Evolutionary conservation across 2,113 vertebrate genomes (phyloP).

Genomic region (Triplophysa dalaica): DNA sequence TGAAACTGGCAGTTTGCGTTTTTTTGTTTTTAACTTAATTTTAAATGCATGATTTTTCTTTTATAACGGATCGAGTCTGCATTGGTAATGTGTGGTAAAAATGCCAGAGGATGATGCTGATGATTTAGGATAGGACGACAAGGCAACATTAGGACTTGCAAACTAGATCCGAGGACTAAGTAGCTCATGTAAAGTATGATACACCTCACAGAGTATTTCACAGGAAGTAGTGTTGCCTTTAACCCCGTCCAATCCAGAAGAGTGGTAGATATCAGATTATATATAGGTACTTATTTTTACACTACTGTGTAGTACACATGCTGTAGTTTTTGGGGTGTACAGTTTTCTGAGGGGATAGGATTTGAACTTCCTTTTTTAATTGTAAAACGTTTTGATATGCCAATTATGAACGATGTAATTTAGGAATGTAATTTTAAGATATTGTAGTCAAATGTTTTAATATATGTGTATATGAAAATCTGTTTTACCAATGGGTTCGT

Average conservation of each 20-base stretch:
- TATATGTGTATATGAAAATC: constrained; percentile 73
- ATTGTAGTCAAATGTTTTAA: constrained; percentile 80
- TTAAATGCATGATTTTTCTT: constrained; percentile 51
- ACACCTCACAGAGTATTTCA: constrained; percentile 63
- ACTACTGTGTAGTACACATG: constrained; percentile 66
- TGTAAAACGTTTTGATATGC: constrained; percentile 64
- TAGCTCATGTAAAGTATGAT: constrained; percentile 29
- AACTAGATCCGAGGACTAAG: constrained; percentile 7
- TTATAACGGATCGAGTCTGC: constrained; percentile 41
- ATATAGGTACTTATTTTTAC: constrained; percentile 78
- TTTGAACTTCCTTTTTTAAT: constrained; percentile 61
- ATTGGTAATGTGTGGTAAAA: constrained; percentile 35
- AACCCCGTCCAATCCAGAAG: constrained; percentile 56
- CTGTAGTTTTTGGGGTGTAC: constrained; percentile 60
- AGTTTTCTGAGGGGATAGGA: constrained; percentile 59
- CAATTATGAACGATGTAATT: constrained; percentile 66
- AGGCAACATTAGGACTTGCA: constrained; percentile 23
- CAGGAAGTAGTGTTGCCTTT: constrained; percentile 73
- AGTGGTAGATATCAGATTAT: constrained; percentile 69
- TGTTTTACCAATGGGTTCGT: constrained; percentile 77
- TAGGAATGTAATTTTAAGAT: constrained; percentile 78
- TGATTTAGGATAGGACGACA: constrained; percentile 3
- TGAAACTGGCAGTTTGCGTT: constrained; percentile 4
- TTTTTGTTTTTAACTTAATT: constrained; percentile 33
- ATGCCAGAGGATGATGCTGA: constrained; percentile 22